Evolutionary conservation across 2,888 invertebrate species (phyloP), one percentile per base, ranked within the genome.

Genomic region (Pinctada fucata): DNA sequence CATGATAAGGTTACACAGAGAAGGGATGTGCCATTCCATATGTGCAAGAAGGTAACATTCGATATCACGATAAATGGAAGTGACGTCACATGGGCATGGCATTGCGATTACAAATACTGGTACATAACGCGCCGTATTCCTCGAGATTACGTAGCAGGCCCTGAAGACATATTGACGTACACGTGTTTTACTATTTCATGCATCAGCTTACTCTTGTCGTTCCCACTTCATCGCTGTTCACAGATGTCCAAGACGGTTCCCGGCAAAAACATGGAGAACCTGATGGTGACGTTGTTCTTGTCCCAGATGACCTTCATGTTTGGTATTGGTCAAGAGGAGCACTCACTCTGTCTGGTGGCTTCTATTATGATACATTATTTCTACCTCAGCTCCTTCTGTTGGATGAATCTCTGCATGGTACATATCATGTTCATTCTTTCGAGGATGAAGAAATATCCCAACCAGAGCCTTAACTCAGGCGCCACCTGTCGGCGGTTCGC

Each of bases 361-460:
- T 58, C 58, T 58, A 58, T 58, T 13, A 58, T 58, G 58, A 58
- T 58, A 58, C 58, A 58, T 58, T 58, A 58, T 13, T 58, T 58
- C 13, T 58, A 58, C 58, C 58, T 58, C 58, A 58, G 58, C 58
- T 58, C 58, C 58, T 58, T 58, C 13, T 58, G 58, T 13, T 58
- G 58, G 58, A 58, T 58, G 58, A 58, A 58, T 58, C 58, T 58
- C 6, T 58, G 58, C 58, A 58, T 58, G 58, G 58, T 58, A 10
- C 58, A 58, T 13, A 58, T 58, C 58, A 58, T 58, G 58, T 58
- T 58, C 13, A 13, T 58, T 58, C 13, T 58, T 10, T 58, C 58
- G 13, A 58, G 58, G 13, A 58, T 58, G 58, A 58, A 58, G 13
- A 58, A 58, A 58, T 58, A 58, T 58, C 58, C 58, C 8, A 58